Percentiles rank a stretch among this genome's conserved stretches.
Evolutionary conservation across 2,888 invertebrate species (phyloP).

Genomic region (Mythimna loreyi): DNA sequence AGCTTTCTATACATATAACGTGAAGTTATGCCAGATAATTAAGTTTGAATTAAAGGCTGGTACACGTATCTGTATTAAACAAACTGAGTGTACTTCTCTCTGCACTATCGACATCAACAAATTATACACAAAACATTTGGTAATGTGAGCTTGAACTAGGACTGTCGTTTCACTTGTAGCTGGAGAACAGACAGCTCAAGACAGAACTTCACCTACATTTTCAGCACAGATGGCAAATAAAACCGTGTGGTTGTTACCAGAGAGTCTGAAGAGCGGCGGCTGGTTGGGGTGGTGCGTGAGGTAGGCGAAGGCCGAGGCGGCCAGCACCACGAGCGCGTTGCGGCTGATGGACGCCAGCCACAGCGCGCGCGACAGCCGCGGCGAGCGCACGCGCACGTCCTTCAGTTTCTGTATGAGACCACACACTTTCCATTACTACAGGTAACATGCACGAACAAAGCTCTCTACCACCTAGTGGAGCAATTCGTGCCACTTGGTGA

Average conservation of each 20-base stretch:
- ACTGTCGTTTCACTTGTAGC: neutral
- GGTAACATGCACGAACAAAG: too few species aligned
- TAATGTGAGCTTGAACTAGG: neutral
- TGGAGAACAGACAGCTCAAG: neutral
- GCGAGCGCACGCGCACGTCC: constrained; percentile 86
- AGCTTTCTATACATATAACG: too few species aligned
- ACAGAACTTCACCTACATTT: neutral
- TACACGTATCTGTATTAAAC: neutral
- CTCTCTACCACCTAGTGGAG: too few species aligned
- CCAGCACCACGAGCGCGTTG: constrained; percentile 94
- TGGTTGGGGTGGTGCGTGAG: constrained; percentile 83
- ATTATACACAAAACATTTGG: neutral
- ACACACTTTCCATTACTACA: neutral
- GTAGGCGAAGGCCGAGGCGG: constrained; percentile 92
- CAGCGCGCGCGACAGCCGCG: constrained; percentile 79
- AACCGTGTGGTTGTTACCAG: constrained; percentile 77
- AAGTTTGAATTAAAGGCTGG: too few species aligned
- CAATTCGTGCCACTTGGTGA: neutral
- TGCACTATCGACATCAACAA: neutral
- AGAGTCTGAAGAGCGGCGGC: constrained; percentile 92
- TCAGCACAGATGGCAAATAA: neutral
- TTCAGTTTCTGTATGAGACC: constrained; percentile 91
- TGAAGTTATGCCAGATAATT: too few species aligned
- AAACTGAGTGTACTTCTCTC: neutral
- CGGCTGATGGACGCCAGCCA: constrained; percentile 95